A percentile compares a stretch with the other conserved stretches of the same genome.
Evolutionary conservation across 2,797 vertebrate genomes (phyloP).

Genomic region (Lateolabrax maculatus): DNA sequence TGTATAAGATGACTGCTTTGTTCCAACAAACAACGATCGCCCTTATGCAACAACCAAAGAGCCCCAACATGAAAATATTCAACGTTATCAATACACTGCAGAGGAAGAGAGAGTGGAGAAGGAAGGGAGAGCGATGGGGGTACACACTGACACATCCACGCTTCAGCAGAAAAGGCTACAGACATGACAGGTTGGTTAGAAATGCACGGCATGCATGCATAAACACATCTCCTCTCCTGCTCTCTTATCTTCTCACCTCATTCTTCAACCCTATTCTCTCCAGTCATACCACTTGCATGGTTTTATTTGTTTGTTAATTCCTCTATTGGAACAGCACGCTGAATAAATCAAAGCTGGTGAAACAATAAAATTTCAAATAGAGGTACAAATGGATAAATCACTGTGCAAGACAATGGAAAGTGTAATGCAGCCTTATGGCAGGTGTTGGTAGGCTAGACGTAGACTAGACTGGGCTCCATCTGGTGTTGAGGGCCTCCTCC

Average conservation of each 20-base stretch:
- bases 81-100: conserved; percentile 45
- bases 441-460: conserved; percentile 80
- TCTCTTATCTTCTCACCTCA: conserved; percentile 23
- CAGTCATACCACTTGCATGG: neutral
- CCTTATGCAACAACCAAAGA: conserved; percentile 27
- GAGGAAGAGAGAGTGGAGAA: conserved; percentile 21
- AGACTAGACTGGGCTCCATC: conserved; percentile 87
- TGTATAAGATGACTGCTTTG: conserved; percentile 25
- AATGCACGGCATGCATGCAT: conserved; percentile 50
- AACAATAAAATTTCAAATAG: conserved; percentile 50
- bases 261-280: conserved; percentile 4
- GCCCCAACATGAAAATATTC: conserved; percentile 46
- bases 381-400: conserved; percentile 51
- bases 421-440: conserved; percentile 77
- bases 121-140: conserved; percentile 13
- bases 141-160: conserved; percentile 48
- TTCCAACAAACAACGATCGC: conserved; percentile 34
- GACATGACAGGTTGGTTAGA: conserved; percentile 66
- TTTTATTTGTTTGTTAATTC: conserved; percentile 37
- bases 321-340: conserved; percentile 19
- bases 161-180: conserved; percentile 52
- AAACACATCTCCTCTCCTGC: conserved; percentile 23
- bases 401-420: conserved; percentile 78
- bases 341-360: conserved; percentile 39
- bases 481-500: conserved; percentile 83